A percentile compares a stretch with the other conserved stretches of the same genome.
phyloP scores from a whole-genome alignment of 2,113 vertebrate species.

The Origma solitaria region DNA sequence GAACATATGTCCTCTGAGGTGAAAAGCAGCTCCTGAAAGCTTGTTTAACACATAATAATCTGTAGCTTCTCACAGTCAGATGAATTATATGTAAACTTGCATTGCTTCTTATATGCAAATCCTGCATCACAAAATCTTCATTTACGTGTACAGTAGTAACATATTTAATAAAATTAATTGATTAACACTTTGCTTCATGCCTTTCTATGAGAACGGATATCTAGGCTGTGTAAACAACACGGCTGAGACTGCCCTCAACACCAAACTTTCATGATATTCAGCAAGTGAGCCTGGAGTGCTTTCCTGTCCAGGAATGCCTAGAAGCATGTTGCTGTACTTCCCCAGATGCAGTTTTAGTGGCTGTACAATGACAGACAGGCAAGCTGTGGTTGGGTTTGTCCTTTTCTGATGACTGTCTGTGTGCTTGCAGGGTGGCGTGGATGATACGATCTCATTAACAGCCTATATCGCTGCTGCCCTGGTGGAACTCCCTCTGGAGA shows the following conservation, averaged over 20 bases:
- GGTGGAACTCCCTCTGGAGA: conserved; percentile 66
- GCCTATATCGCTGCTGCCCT: conserved; percentile 74
- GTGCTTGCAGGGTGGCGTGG: conserved; percentile 75
- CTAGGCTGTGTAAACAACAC: background rate
- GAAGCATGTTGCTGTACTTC: background rate
- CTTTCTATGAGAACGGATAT: background rate
- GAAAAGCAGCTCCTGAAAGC: background rate
- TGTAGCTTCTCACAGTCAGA: background rate
- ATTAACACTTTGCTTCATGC: background rate
- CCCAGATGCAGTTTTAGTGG: background rate
- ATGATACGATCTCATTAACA: conserved; percentile 75
- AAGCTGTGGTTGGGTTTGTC: background rate
- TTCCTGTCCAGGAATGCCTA: background rate
- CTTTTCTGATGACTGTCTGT: background rate
- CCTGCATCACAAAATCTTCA: background rate
- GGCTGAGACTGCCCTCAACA: background rate
- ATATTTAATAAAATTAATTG: background rate
- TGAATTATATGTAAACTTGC: background rate
- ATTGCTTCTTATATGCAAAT: background rate
- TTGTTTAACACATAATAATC: background rate
- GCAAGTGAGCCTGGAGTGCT: background rate
- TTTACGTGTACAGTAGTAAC: background rate
- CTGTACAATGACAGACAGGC: background rate
- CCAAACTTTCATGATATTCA: background rate
- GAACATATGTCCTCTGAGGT: background rate